A percentile compares a stretch with the other conserved stretches of the same genome.
phyloP scores from a whole-genome alignment of 1,140 invertebrate genomes.

The Drosophila nasuta region DNA sequence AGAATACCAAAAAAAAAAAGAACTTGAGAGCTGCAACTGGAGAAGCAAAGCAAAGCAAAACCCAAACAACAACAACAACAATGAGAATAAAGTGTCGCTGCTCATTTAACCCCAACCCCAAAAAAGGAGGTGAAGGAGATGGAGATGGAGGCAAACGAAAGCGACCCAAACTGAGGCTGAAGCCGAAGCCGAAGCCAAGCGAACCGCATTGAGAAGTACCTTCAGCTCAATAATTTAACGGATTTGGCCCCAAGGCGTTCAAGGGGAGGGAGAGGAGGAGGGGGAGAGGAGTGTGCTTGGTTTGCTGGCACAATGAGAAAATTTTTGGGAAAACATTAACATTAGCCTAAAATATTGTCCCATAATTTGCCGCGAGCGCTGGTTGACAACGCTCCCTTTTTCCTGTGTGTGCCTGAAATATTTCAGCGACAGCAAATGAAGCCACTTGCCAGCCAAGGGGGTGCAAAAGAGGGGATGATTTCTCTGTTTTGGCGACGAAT shows the following conservation, averaged over 20 bases:
- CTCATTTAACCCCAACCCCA: conserved; percentile 74
- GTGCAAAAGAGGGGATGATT: conserved; percentile 18
- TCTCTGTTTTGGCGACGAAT: conserved; percentile 68
- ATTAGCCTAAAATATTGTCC: conserved; percentile 84
- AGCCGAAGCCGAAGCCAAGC: conserved; percentile 57
- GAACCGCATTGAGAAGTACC: conserved; percentile 83
- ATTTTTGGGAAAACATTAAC: conserved; percentile 84
- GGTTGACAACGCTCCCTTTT: conserved; percentile 64
- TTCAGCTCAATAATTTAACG: conserved; percentile 84
- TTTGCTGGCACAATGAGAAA: conserved; percentile 75
- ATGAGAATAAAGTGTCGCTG: conserved; percentile 67
- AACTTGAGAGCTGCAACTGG: conserved; percentile 20
- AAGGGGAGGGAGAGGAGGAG: background rate
- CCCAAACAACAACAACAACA: conserved; percentile 42
- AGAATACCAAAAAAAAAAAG: conserved; percentile 57
- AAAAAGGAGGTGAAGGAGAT: conserved; percentile 19
- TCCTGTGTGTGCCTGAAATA: conserved; percentile 59
- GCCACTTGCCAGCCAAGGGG: conserved; percentile 68
- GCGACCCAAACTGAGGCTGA: conserved; percentile 24
- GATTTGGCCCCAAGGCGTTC: conserved; percentile 70
- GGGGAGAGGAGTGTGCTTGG: background rate
- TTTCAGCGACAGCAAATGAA: conserved; percentile 77
- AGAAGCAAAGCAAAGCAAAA: conserved; percentile 20
- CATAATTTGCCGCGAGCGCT: conserved; percentile 83
- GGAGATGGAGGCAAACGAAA: conserved; percentile 15